A percentile compares a stretch with the other conserved stretches of the same genome.
Evolutionary conservation across 1,140 invertebrate species (phyloP).

Genomic region (Grapholita molesta): DNA sequence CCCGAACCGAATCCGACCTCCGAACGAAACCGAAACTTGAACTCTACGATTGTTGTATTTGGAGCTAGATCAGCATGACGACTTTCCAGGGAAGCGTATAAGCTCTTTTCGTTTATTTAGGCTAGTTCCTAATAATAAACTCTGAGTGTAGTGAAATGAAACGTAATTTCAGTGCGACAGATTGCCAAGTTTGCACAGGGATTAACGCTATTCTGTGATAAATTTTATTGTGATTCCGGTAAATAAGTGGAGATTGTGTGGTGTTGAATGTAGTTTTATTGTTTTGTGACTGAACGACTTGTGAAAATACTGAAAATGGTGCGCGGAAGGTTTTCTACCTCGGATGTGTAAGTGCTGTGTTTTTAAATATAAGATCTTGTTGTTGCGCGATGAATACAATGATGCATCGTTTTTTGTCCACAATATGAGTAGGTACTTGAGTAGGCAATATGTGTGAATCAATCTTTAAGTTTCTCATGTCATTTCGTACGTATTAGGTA

Average conservation of each 20-base stretch:
- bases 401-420: too few relatives aligned
- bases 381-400: not conserved
- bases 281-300: conserved; percentile 20
- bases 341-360: conserved; percentile 58
- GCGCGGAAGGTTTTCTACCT: conserved; percentile 67
- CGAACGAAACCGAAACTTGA: conserved; percentile 57
- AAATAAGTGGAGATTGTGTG: conserved; percentile 42
- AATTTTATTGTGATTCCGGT: conserved; percentile 39
- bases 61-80: not conserved
- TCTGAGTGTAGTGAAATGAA: conserved; percentile 47
- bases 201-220: conserved; percentile 46
- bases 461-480: too few relatives aligned
- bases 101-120: conserved; percentile 22
- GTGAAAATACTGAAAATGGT: conserved; percentile 48
- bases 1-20: conserved; percentile 16
- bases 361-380: not conserved
- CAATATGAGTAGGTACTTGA: not conserved
- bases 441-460: too few relatives aligned
- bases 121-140: conserved; percentile 53
- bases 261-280: conserved; percentile 27
- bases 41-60: conserved; percentile 30
- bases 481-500: too few relatives aligned
- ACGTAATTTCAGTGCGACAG: conserved; percentile 44
- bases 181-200: conserved; percentile 63
- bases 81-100: conserved; percentile 6